Evolutionary conservation across 2,888 invertebrate species (phyloP), one percentile per base, ranked within the genome.

Genomic region (Ochlodes sylvanus): DNA sequence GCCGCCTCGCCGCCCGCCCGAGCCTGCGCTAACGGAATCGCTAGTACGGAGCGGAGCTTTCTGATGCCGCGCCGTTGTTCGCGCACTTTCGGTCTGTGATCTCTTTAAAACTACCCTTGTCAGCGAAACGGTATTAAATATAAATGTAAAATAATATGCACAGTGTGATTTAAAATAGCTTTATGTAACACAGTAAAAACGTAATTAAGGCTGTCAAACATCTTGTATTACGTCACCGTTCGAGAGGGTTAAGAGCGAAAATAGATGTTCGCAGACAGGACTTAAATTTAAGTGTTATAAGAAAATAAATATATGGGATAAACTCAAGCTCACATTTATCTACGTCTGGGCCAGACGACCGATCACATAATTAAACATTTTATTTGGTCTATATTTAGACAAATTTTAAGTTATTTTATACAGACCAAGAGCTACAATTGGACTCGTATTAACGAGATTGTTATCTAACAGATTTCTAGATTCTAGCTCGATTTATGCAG

Each of bases 21-120:
- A 90, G 89, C 89, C 91, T 90, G 89, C 91, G 90, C 88, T 92
- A 92, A 93, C 92, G 93, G 92, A 90, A 92, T 79, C 89, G 90
- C 90, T 87, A 86, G 93, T 92, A 90, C 86, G 87, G 81, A 78
- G 78, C 80, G 81, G 85, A 90, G 91, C 92, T 90, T 91, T 90
- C 87, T 78, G 81, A 86, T 85, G 83, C 81, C 84, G 85, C 81
- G 82, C 78, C 73, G 71, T 82, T 72, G 72, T 74, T 78, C 73
- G 77, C 78, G 73, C 74, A 73, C 72, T 75, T 70, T 76, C 77
- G 76, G 77, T 73, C 73, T 73, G 72, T 71, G 71, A 70, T 62
- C 69, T 71, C 62, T 57, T 58, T 56, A 69, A 44, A 61, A 70
- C 69, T 65, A 70, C 32, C 55, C 21, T 56, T 67, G 41, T 17